phyloP scores from a whole-genome alignment of 1,140 invertebrate genomes.

The Papilio polytes region DNA sequence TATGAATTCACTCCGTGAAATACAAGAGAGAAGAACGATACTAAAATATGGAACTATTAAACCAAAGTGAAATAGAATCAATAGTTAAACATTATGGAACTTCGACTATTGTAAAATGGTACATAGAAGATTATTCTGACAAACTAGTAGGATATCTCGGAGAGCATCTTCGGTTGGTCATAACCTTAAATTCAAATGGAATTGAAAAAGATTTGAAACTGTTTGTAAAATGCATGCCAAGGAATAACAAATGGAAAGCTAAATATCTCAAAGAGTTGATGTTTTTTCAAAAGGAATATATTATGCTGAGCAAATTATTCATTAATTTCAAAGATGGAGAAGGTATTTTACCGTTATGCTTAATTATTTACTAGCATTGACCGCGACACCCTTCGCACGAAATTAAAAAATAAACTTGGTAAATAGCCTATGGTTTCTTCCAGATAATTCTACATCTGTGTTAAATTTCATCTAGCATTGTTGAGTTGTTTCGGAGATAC shows the following conservation, averaged over 20 bases:
- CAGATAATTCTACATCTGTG: no score
- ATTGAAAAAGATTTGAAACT: slow-evolving; percentile 45
- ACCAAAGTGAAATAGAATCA: slow-evolving; percentile 54
- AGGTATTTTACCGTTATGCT: slow-evolving; percentile 46
- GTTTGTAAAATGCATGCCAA: slow-evolving; percentile 71
- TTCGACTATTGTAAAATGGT: slow-evolving; percentile 48
- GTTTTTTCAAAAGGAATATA: slow-evolving; percentile 72
- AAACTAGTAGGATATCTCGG: slow-evolving; percentile 66
- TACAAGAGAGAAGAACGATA: slow-evolving; percentile 15
- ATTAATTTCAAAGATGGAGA: slow-evolving; percentile 54
- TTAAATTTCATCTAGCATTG: no score
- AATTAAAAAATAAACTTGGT: no score
- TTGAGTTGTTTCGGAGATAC: no score
- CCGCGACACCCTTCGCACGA: no score
- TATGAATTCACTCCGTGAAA: slow-evolving; percentile 25
- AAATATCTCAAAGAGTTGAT: slow-evolving; percentile 60
- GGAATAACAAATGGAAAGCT: slow-evolving; percentile 59
- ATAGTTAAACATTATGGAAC: slow-evolving; percentile 55
- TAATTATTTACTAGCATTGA: background rate
- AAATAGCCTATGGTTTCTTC: no score
- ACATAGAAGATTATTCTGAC: slow-evolving; percentile 53
- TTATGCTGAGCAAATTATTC: slow-evolving; percentile 65
- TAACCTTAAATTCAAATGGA: slow-evolving; percentile 49
- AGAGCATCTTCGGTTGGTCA: slow-evolving; percentile 64
- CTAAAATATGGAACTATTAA: slow-evolving; percentile 62